Conservation (phyloP, 2,797 vertebrate species). For the Sphenodon punctatus region DNA sequence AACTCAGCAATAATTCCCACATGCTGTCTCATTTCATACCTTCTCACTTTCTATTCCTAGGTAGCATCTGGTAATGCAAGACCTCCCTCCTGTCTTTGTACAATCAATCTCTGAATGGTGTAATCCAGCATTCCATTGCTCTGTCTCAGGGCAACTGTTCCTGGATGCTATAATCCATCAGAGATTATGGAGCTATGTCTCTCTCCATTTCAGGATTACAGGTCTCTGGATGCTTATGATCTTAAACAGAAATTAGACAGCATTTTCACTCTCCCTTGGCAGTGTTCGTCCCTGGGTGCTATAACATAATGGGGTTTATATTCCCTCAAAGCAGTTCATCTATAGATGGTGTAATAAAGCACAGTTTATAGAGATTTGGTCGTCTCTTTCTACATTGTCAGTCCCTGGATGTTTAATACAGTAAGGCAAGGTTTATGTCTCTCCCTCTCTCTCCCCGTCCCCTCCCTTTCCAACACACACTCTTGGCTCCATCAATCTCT, state of each 20-base stretch:
- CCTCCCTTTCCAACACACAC: too few species aligned
- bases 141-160: conserved; percentile 53
- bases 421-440: conserved; percentile 71
- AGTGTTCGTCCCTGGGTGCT: conserved; percentile 53
- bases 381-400: conserved; percentile 72
- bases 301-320: conserved; percentile 69
- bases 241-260: conserved; percentile 69
- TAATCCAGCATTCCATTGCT: conserved; percentile 53
- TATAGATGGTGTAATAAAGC: conserved; percentile 72
- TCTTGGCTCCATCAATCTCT: conserved; percentile 72
- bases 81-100: conserved; percentile 8
- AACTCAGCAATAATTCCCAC: conserved; percentile 41
- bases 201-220: conserved; percentile 62
- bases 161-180: conserved; percentile 64
- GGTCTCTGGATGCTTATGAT: conserved; percentile 67
- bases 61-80: neutral
- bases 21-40: conserved; percentile 49
- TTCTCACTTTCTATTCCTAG: conserved; percentile 40
- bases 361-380: conserved; percentile 76
- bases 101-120: conserved; percentile 40
- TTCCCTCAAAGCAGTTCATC: conserved; percentile 66
- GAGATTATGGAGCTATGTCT: conserved; percentile 67
- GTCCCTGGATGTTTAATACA: conserved; percentile 71
- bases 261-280: conserved; percentile 55
- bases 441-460: too few species aligned